These are phyloP conservation scores for Volucella inflata DNA, from an alignment of 2,888 invertebrate species.

Conservation along the genomic window DNA sequence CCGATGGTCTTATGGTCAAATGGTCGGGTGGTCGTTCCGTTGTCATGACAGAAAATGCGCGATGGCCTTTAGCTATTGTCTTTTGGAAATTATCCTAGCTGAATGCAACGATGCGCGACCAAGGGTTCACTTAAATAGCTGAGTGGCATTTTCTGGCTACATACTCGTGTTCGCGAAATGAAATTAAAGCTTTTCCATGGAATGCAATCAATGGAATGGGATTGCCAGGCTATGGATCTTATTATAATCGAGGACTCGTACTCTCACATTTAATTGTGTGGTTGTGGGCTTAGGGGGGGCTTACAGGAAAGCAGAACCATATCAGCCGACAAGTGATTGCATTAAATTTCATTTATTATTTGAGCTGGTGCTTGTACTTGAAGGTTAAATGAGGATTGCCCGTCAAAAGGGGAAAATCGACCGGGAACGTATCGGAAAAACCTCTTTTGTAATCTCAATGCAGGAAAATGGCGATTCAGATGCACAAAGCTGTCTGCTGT, in stretches of 20 bases:
- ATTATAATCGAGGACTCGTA: neutral
- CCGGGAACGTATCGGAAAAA: neutral
- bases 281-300: neutral
- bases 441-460: conserved; percentile 35
- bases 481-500: conserved; percentile 53
- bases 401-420: conserved; percentile 17
- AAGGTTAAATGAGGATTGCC: conserved; percentile 20
- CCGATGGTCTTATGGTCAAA: conserved; percentile 24
- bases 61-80: conserved; percentile 64
- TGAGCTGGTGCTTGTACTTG: conserved; percentile 20
- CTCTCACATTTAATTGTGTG: neutral
- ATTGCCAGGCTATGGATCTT: neutral
- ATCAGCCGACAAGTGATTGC: conserved; percentile 41
- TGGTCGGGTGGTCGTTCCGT: conserved; percentile 11
- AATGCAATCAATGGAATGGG: conserved; percentile 13
- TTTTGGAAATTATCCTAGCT: conserved; percentile 44
- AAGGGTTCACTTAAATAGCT: neutral
- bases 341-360: conserved; percentile 62
- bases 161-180: conserved; percentile 26
- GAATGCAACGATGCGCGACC: conserved; percentile 36
- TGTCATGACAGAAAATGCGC: conserved; percentile 52
- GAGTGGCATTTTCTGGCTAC: conserved; percentile 29
- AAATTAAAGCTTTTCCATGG: conserved; percentile 57
- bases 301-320: neutral
- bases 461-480: conserved; percentile 44